A percentile compares a stretch with the other conserved stretches of the same genome.
Evolutionary conservation across 1,140 invertebrate species (phyloP).

Genomic region (Drosophila nebulosa): DNA sequence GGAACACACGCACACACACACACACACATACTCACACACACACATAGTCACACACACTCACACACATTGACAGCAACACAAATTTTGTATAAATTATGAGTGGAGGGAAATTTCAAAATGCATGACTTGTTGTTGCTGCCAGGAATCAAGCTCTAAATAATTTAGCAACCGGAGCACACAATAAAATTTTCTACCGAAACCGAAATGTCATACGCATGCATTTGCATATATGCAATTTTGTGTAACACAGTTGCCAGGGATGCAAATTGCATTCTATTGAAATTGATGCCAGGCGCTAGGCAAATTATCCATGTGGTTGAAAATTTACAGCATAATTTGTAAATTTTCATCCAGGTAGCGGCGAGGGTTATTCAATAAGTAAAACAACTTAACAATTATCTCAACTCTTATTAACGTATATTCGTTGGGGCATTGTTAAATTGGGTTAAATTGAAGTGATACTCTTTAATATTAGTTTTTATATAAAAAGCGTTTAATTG

Average conservation of each 20-base stretch:
- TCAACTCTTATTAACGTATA: no score
- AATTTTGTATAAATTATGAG: conserved; percentile 54
- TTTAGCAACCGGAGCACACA: conserved; percentile 73
- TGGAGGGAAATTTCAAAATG: conserved; percentile 59
- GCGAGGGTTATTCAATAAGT: background rate
- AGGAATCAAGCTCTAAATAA: conserved; percentile 78
- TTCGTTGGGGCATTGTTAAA: no score
- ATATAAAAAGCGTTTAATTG: no score
- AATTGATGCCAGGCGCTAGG: conserved; percentile 27
- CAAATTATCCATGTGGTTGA: conserved; percentile 26
- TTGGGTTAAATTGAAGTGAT: no score
- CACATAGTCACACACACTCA: no score
- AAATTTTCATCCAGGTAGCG: conserved; percentile 15
- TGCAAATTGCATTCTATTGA: conserved; percentile 16
- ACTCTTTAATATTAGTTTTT: no score
- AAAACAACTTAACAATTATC: background rate
- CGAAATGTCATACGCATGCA: conserved; percentile 77
- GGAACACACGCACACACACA: conserved; percentile 4
- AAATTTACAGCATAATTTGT: conserved; percentile 51
- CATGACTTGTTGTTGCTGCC: conserved; percentile 52
- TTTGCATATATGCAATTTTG: conserved; percentile 68
- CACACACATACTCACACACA: conserved; percentile 2
- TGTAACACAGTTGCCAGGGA: background rate
- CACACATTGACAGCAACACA: conserved; percentile 29
- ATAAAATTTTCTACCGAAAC: conserved; percentile 76